These are phyloP conservation scores for Noctilio leporinus DNA, from an alignment of 2,113 vertebrate species.

Conservation along the genomic window DNA sequence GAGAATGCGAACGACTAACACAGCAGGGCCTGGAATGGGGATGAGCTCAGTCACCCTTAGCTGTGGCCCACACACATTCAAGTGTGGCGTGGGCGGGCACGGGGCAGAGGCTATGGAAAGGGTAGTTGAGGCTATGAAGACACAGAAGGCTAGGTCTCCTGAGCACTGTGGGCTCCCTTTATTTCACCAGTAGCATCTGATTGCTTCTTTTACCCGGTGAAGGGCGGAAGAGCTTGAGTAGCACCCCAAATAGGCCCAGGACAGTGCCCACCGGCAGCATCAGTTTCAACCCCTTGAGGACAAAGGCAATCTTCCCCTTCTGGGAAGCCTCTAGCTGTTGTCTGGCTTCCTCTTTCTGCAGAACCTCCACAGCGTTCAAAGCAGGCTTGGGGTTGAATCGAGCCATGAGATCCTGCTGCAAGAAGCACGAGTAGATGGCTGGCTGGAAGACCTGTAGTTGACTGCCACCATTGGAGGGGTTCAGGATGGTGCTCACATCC, in stretches of 20 bases:
- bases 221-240: constrained; percentile 25
- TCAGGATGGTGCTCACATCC: background rate
- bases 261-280: background rate
- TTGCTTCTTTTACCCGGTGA: background rate
- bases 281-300: constrained; percentile 29
- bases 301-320: rapidly evolving
- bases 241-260: background rate
- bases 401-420: constrained; percentile 53
- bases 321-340: rapidly evolving
- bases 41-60: rapidly evolving
- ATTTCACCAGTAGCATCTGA: constrained; percentile 42
- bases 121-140: rapidly evolving
- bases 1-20: background rate
- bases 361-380: rapidly evolving
- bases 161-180: background rate
- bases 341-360: rapidly evolving
- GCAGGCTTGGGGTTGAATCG: background rate
- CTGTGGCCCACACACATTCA: background rate
- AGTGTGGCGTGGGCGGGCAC: background rate
- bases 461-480: background rate
- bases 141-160: no score
- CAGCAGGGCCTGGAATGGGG: background rate
- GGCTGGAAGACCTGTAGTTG: constrained; percentile 53
- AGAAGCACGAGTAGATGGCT: constrained; percentile 54
- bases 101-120: rapidly evolving